Evolutionary conservation across 2,888 invertebrate species (phyloP).

Genomic region (Agriopis aurantiaria): DNA sequence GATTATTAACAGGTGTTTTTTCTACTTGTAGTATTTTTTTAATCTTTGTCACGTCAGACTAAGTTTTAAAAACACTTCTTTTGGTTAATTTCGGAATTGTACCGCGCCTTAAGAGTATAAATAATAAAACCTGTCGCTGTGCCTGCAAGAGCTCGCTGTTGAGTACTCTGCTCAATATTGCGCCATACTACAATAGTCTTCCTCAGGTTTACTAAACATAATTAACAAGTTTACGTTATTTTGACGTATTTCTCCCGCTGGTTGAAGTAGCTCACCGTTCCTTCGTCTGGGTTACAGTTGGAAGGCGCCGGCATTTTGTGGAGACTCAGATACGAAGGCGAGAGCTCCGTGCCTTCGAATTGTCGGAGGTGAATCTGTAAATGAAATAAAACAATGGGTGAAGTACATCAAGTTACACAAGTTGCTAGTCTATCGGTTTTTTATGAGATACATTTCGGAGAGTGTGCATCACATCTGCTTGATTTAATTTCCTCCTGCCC

Average conservation of each 20-base stretch:
- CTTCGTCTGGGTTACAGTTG: conserved; percentile 66
- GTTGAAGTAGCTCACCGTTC: conserved; percentile 78
- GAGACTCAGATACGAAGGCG: conserved; percentile 86
- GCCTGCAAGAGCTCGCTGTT: not conserved
- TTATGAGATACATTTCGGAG: too few relatives aligned
- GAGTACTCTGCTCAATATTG: not conserved
- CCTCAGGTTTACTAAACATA: not conserved
- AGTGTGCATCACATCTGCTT: too few relatives aligned
- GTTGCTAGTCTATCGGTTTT: too few relatives aligned
- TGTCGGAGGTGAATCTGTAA: conserved; percentile 91
- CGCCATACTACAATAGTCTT: not conserved
- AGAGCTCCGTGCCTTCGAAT: conserved; percentile 88
- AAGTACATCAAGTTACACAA: too few relatives aligned
- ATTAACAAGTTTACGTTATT: conserved; percentile 59
- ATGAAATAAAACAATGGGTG: not conserved
- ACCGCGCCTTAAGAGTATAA: too few relatives aligned
- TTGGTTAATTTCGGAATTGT: too few relatives aligned
- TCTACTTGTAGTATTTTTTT: too few relatives aligned
- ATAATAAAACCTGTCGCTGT: not conserved
- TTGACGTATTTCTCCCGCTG: conserved; percentile 75
- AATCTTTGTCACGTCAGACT: too few relatives aligned
- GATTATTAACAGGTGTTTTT: too few relatives aligned
- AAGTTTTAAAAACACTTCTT: too few relatives aligned
- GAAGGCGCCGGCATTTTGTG: conserved; percentile 68
- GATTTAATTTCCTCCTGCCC: too few relatives aligned